These are phyloP conservation scores for Hirundichthys speculiger DNA, from an alignment of 2,113 vertebrate genomes.

Conservation along the genomic window DNA sequence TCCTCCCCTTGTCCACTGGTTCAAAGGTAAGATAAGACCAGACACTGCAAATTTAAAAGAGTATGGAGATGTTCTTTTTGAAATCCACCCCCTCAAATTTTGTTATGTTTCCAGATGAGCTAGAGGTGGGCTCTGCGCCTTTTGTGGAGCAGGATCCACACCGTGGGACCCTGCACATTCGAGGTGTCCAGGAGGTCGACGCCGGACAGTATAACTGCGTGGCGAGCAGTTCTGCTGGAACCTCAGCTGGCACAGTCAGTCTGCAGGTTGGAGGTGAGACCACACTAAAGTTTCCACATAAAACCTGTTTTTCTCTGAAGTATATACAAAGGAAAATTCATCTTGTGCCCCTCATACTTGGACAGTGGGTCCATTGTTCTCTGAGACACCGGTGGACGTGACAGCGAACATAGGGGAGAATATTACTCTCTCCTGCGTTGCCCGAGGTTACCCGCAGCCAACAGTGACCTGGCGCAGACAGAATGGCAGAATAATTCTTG, in stretches of 20 bases:
- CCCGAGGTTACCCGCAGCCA: constrained; percentile 79
- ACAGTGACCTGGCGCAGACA: constrained; percentile 81
- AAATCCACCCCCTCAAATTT: background rate
- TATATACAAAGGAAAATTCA: constrained; percentile 27
- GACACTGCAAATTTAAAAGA: constrained; percentile 1
- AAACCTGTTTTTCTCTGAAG: constrained; percentile 8
- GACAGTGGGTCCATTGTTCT: constrained; percentile 85
- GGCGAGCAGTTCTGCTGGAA: constrained; percentile 81
- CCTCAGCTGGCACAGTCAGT: constrained; percentile 67
- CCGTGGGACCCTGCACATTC: constrained; percentile 80
- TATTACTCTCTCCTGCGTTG: constrained; percentile 80
- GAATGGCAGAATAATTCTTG: constrained; percentile 73
- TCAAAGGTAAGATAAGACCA: constrained; percentile 82
- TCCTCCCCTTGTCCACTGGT: constrained; percentile 85
- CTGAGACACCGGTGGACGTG: constrained; percentile 74
- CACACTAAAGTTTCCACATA: constrained; percentile 5
- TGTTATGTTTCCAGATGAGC: constrained; percentile 75
- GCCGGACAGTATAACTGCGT: constrained; percentile 85
- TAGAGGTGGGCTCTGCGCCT: constrained; percentile 76
- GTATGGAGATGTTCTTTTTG: background rate
- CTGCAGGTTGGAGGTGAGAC: constrained; percentile 89
- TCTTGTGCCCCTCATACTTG: constrained; percentile 12
- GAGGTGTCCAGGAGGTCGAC: constrained; percentile 79
- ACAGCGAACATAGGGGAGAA: constrained; percentile 78
- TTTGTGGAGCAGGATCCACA: constrained; percentile 69